A percentile compares a stretch with the other conserved stretches of the same genome.
Conservation (phyloP, 2,797 vertebrate species). For the Octomys mimax region DNA sequence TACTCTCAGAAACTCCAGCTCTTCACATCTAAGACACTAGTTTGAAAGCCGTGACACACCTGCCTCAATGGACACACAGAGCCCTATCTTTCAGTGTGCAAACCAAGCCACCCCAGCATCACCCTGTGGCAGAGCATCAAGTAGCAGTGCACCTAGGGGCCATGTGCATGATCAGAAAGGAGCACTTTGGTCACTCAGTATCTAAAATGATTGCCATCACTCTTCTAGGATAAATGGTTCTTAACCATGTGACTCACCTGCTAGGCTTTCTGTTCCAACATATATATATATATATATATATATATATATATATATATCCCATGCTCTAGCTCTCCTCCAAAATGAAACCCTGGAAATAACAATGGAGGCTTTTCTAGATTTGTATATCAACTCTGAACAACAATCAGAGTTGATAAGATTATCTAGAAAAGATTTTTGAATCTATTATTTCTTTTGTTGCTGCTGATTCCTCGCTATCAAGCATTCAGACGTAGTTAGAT, state of each 20-base stretch:
- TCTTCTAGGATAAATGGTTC: neutral
- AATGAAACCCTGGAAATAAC: neutral
- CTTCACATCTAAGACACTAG: neutral
- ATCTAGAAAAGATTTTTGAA: neutral
- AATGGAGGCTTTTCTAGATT: neutral
- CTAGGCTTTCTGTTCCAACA: neutral
- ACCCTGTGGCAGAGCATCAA: neutral
- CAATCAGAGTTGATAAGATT: neutral
- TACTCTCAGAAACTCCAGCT: neutral
- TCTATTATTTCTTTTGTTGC: neutral
- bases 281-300: too few relatives aligned
- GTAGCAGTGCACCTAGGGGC: neutral
- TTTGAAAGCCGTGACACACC: neutral
- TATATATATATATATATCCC: fast-evolving
- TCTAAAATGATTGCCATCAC: neutral
- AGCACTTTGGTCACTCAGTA: neutral
- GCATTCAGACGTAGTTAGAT: neutral
- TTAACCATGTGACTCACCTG: neutral
- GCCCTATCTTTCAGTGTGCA: neutral
- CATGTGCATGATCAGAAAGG: neutral
- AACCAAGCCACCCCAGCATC: neutral
- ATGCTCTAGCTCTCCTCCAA: neutral
- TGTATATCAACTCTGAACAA: neutral
- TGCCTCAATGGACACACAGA: neutral
- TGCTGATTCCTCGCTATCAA: neutral